Base-by-base conservation (phyloP, 2,888 invertebrate genomes). In the Aspidiotus destructor region DNA sequence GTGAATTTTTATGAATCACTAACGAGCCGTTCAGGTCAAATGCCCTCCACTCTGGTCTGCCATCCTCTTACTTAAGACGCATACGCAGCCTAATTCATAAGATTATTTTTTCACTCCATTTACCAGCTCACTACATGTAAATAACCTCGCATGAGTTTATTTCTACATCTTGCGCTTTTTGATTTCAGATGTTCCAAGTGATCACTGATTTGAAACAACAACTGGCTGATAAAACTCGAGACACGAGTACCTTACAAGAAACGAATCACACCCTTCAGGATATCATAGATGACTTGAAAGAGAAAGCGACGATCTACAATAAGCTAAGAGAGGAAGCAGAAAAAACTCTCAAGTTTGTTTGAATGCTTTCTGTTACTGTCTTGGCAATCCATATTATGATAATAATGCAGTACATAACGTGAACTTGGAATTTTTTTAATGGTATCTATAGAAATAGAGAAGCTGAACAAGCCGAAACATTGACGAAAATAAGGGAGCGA, bases 281-380 rank as follows among this genome's bases (percentile, higher is more conserved):
- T n/a, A 67, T 60, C 5, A 60, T 67, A 60, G 42, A 42, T n/a
- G 58, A 67, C 13, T 48, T 67, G n/a, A 58, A 67, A 67, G 67
- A 58, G 48, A 60, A 67, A 67, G 60, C 52, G 44, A 48, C 60
- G 9, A 40, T 17, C 16, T 67, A 67, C 44, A 52, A 67, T 42
- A 58, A 57, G 15, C 17, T 67, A 58, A 58, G 42, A 42, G 44
- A 28, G 44, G 58, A 67, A 48, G 17, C 58, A 28, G 67, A 67
- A 10, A 48, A 48, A 8, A 44, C 48, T 28, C 60, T 67, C 52
- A 58, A 60, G 67, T 67, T 58, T 48, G 40, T 52, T 17, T 41
- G 55, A 64, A 57, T 5, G 28, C 5, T 28, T 28, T 28, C 28
- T 28, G 28, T 28, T 28, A 28, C 28, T 28, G 28, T 28, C 28